These are phyloP conservation scores for Palythoa grandis DNA, from an alignment of 92 coral and sea anemone genomes.

Conservation along the genomic window DNA sequence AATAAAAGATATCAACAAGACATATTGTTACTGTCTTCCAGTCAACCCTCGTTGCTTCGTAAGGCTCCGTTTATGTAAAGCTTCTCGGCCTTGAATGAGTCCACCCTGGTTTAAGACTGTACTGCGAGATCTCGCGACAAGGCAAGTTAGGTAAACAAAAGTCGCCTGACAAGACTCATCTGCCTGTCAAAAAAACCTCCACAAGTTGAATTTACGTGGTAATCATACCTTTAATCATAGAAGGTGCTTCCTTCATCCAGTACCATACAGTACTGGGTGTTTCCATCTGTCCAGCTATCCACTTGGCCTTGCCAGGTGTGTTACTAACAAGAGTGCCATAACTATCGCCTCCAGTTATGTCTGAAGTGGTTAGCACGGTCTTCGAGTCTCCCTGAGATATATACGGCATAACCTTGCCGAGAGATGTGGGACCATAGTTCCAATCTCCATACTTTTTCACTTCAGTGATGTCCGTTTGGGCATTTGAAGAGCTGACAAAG, in stretches of 20 bases:
- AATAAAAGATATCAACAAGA: no score
- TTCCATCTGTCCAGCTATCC: slow-evolving; percentile 75
- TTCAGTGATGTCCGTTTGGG: slow-evolving; percentile 65
- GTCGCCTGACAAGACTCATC: no score
- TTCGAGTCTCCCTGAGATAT: slow-evolving; percentile 65
- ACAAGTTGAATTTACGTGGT: no score
- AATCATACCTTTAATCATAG: slow-evolving; percentile 62
- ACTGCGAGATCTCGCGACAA: no score
- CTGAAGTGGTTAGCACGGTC: slow-evolving; percentile 82
- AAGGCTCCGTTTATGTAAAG: no score
- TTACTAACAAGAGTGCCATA: slow-evolving; percentile 81
- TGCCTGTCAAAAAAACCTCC: neutral
- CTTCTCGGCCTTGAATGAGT: no score
- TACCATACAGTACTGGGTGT: slow-evolving; percentile 94
- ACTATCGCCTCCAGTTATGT: slow-evolving; percentile 67
- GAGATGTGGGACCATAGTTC: slow-evolving; percentile 77
- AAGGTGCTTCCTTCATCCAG: slow-evolving; percentile 95
- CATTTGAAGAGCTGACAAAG: slow-evolving; percentile 53
- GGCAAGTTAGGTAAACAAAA: no score
- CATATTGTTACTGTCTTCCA: no score
- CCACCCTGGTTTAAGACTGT: no score
- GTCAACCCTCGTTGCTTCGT: no score
- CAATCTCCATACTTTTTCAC: slow-evolving; percentile 81
- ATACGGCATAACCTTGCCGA: slow-evolving; percentile 90
- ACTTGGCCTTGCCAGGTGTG: slow-evolving; percentile 65